Conservation (phyloP, 2,797 vertebrate species). For the Champsocephalus gunnari region DNA sequence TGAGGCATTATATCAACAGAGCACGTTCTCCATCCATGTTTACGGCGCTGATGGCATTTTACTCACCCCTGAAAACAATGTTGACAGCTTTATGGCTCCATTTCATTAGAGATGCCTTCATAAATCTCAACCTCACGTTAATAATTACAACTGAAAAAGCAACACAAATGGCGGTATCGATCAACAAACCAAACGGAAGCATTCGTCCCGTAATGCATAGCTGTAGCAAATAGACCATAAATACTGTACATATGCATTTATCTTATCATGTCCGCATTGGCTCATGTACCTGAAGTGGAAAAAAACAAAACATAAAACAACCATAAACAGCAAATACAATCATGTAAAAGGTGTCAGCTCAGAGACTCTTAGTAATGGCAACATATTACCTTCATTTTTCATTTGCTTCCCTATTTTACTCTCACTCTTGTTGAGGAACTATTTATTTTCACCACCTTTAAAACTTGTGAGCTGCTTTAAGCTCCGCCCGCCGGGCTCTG, state of each 20-base stretch:
- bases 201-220: conserved; percentile 3
- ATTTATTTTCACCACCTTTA: conserved; percentile 39
- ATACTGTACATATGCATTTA: conserved; percentile 14
- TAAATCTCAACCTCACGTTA: conserved; percentile 48
- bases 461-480: conserved; percentile 33
- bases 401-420: conserved; percentile 5
- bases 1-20: conserved; percentile 68
- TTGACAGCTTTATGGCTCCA: conserved; percentile 56
- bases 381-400: neutral
- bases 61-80: conserved; percentile 55
- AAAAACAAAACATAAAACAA: neutral
- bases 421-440: conserved; percentile 18
- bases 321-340: neutral
- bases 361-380: neutral
- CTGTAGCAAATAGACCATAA: neutral
- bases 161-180: conserved; percentile 31
- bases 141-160: conserved; percentile 55
- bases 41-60: conserved; percentile 58
- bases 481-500: conserved; percentile 16
- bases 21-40: conserved; percentile 50
- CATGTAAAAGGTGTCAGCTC: neutral
- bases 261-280: neutral
- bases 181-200: conserved; percentile 35
- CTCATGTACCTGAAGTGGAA: neutral
- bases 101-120: conserved; percentile 53